Evolutionary conservation across 2,797 vertebrate species (phyloP), one percentile per base, ranked within the genome.

Genomic region (Labeo calbasu): DNA sequence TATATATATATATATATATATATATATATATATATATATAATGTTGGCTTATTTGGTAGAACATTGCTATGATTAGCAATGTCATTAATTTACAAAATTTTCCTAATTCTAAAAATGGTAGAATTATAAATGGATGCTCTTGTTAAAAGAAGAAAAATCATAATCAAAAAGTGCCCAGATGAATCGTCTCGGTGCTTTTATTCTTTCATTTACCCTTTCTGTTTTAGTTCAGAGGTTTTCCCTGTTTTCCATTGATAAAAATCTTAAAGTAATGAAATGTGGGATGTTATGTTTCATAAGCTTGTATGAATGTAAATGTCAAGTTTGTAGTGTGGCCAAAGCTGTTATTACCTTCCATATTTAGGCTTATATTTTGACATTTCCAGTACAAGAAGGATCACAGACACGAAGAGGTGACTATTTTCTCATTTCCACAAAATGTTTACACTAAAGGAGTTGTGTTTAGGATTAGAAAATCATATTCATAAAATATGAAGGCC

Each of bases 401-500:
- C 48, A 23, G 48, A 76, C 10, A n/a, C 63, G 9, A 46, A 46
- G 25, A 55, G 6, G 40, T 55, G 25, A 28, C 32, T 40, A 40
- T 32, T n/a, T 66, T 36, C 65, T 66, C 0, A 25, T 82, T 82
- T 75, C 73, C 46, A 51, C 46, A 17, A 79, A 50, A 70, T 79
- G 63, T 86, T 84, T 86, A 73, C 70, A 79, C 21, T 75, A 23
- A 43, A 36, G 13, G 68, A 36, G 17, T n/a, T 40, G 40, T 66
- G 25, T 53, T 65, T 71, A 61, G 48, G 32, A 17, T 48, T 72
- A 46, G 50, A 66, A 63, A 53, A 51, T 21, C 48, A 28, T 57
- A 51, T 76, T n/a, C 5, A 50, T 6, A 61, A 21, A 25, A 59
- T 51, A 50, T 73, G 66, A 73, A 55, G 76, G 70, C 25, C 21